Conservation (phyloP, 2,888 invertebrate species). For the Acanthosepion lycidas region DNA sequence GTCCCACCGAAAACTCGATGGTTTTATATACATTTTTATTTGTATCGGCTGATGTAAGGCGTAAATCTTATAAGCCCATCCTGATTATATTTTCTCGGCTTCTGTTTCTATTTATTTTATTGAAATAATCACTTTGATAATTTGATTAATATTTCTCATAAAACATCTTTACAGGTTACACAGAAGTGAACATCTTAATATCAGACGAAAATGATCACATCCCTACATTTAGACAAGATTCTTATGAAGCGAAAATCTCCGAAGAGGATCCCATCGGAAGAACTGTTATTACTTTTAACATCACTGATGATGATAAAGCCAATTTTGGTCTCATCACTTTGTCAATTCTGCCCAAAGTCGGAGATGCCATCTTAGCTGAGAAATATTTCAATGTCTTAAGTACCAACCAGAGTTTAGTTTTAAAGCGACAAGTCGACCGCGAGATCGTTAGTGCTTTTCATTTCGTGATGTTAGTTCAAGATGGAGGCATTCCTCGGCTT, state of each 20-base stretch:
- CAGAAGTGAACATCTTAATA: slow-evolving; percentile 61
- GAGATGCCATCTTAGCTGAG: slow-evolving; percentile 55
- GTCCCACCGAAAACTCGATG: too few species aligned
- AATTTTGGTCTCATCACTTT: slow-evolving; percentile 59
- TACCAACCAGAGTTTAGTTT: slow-evolving; percentile 56
- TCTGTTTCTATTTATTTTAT: too few species aligned
- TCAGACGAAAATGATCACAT: slow-evolving; percentile 67
- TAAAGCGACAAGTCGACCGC: slow-evolving; percentile 60
- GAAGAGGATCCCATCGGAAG: slow-evolving; percentile 61
- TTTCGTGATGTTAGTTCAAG: slow-evolving; percentile 84
- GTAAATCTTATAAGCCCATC: too few species aligned
- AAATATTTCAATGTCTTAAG: slow-evolving; percentile 56
- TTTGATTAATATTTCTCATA: background rate
- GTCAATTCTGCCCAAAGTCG: slow-evolving; percentile 52
- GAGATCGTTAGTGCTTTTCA: slow-evolving; percentile 58
- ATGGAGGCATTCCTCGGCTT: slow-evolving; percentile 88
- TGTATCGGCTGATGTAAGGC: too few species aligned
- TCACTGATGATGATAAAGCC: slow-evolving; percentile 61
- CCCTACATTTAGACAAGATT: slow-evolving; percentile 58
- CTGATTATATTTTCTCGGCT: too few species aligned
- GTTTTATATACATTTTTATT: too few species aligned
- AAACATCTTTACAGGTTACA: slow-evolving; percentile 54
- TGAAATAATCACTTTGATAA: too few species aligned
- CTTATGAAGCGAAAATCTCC: slow-evolving; percentile 56
- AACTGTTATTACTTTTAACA: slow-evolving; percentile 57